Evolutionary conservation across 2,888 invertebrate genomes (phyloP), one percentile per base, ranked within the genome.

Genomic region (Diaprepes abbreviatus): DNA sequence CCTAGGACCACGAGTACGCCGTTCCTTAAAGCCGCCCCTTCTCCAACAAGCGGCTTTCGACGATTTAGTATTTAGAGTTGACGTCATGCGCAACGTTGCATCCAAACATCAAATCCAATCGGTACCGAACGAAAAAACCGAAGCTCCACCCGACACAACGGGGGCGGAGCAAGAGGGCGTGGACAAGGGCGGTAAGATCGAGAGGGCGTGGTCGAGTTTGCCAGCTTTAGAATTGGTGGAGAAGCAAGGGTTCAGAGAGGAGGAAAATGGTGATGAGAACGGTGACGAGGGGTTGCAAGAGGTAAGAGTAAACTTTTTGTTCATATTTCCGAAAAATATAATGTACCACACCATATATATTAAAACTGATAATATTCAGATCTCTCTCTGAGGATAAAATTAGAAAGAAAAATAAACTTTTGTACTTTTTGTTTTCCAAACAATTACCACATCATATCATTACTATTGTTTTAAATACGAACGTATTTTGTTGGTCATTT

Each of bases 31-130:
- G 79, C 92, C 94, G 19, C 95, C 95, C 2, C 86, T 93, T 75
- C 86, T 95, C 58, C 95, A 95, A 81, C 94, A 94, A 83, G 94
- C 94, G 45, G 92, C 94, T 40, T 94, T 95, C 85, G 94, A 94
- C 83, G 92, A 93, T 82, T 89, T 89, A 76, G 83, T 89, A 10
- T 95, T 93, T 85, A 89, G 91, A 65, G 90, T 95, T 74, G 95
- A 96, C 84, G 91, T 94, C 48, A 92, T 92, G 88, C 85, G 94
- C 55, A 93, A 94, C 81, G 90, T 94, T 73, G 90, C 90, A 38
- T 87, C 90, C 14, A 87, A 91, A 38, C 87, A 81, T 77, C 64
- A 71, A 6, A 21, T 40, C 6, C 58, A 58, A 16, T 9, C 31
- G 17, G 6, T 12, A 7, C 35, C 31, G 28, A 12, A 7, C 28